Percentiles rank a stretch among this genome's conserved stretches.
phyloP scores from a whole-genome alignment of 2,888 invertebrate species.

The Tromatobia lineatoria region DNA sequence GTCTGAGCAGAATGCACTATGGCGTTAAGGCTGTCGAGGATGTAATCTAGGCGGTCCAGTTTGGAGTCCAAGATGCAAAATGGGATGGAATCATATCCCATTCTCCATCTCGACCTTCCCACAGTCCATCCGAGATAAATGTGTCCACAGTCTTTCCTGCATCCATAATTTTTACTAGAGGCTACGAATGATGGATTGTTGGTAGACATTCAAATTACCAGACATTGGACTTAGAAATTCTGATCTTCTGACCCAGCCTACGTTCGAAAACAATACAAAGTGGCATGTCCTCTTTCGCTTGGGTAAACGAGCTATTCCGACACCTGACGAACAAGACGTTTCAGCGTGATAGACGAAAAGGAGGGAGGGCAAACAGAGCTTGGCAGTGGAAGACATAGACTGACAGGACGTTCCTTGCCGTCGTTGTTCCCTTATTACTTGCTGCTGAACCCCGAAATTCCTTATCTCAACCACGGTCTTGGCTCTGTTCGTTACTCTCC shows the following conservation, averaged over 20 bases:
- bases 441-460: conserved; percentile 34
- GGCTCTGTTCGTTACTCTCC: neutral
- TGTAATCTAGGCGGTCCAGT: too few species aligned
- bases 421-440: conserved; percentile 42
- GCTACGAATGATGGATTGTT: too few species aligned
- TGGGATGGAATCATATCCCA: too few species aligned
- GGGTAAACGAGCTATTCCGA: neutral
- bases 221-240: neutral
- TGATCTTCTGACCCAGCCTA: neutral
- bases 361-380: neutral
- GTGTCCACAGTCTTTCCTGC: too few species aligned
- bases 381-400: neutral
- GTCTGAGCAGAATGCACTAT: too few species aligned
- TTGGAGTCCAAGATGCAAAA: too few species aligned
- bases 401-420: conserved; percentile 3
- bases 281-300: neutral
- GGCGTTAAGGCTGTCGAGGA: too few species aligned
- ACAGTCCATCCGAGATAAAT: too few species aligned
- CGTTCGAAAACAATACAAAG: neutral
- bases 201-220: too few species aligned
- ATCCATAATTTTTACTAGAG: too few species aligned
- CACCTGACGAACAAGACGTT: neutral
- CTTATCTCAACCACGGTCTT: conserved; percentile 31
- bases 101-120: too few species aligned
- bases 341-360: conserved; percentile 27